Conservation (phyloP, 2,113 vertebrate species). For the Dascyllus trimaculatus region DNA sequence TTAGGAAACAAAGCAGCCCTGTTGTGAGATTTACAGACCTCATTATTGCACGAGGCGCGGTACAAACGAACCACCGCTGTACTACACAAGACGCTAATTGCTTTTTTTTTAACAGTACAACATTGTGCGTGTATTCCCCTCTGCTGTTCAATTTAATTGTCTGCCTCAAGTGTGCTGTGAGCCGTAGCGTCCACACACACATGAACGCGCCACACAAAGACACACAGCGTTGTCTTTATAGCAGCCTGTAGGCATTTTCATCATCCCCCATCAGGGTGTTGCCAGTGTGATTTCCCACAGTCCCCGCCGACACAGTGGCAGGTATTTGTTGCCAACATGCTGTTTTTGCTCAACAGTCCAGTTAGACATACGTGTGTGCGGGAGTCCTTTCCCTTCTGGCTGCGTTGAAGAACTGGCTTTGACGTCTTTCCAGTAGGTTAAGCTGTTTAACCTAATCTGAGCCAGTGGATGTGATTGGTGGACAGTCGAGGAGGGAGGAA, state of each 20-base stretch:
- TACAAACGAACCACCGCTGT: slow-evolving; percentile 3
- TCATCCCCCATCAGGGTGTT: slow-evolving; percentile 40
- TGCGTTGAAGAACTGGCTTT: slow-evolving; percentile 68
- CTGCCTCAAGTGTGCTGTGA: slow-evolving; percentile 41
- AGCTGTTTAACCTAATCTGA: slow-evolving; percentile 88
- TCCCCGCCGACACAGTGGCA: slow-evolving; percentile 26
- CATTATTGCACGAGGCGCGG: slow-evolving; percentile 23
- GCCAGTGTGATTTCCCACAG: slow-evolving; percentile 57
- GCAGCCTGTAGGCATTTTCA: slow-evolving; percentile 49
- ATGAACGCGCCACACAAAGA: slow-evolving; percentile 1
- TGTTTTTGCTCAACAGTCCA: slow-evolving; percentile 31
- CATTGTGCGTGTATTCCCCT: slow-evolving; percentile 44
- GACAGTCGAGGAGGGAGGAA: slow-evolving; percentile 50
- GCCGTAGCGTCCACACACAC: slow-evolving; percentile 5
- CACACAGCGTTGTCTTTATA: slow-evolving; percentile 21
- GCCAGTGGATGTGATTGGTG: slow-evolving; percentile 83
- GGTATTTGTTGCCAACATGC: slow-evolving; percentile 54
- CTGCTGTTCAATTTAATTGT: slow-evolving; percentile 64
- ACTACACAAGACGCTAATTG: slow-evolving; percentile 51
- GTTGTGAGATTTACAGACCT: slow-evolving; percentile 42
- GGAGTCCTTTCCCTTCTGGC: slow-evolving; percentile 23
- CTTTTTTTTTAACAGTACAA: slow-evolving; percentile 65
- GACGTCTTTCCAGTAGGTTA: slow-evolving; percentile 78
- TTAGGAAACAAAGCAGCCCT: slow-evolving; percentile 22
- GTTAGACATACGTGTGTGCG: background rate